Conservation (phyloP, 2,888 invertebrate genomes). For the Calliphora vomitoria region DNA sequence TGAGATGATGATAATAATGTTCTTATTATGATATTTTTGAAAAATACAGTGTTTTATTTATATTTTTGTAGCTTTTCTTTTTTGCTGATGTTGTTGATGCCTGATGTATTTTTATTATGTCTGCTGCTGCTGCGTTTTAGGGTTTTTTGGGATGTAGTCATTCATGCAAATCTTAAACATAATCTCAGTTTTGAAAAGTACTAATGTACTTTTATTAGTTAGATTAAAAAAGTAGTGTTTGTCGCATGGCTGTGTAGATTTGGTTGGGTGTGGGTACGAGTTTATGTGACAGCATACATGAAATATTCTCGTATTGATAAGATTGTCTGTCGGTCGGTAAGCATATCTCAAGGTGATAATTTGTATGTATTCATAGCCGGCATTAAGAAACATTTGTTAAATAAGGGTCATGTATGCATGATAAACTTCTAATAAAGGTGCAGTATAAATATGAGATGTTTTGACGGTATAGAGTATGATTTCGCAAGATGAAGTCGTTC, state of each 20-base stretch:
- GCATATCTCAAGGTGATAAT: slow-evolving; percentile 49
- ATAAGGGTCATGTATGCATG: slow-evolving; percentile 42
- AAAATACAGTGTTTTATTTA: background rate
- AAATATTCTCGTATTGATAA: slow-evolving; percentile 58
- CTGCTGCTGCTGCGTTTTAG: slow-evolving; percentile 4
- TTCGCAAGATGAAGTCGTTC: slow-evolving; percentile 82
- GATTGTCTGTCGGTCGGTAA: background rate
- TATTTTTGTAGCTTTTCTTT: background rate
- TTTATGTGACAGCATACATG: slow-evolving; percentile 25
- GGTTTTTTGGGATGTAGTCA: slow-evolving; percentile 34
- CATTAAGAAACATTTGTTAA: slow-evolving; percentile 17
- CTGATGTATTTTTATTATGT: slow-evolving; percentile 12
- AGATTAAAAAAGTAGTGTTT: background rate
- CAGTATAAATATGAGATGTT: slow-evolving; percentile 76
- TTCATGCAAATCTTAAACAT: slow-evolving; percentile 14
- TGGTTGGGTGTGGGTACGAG: background rate
- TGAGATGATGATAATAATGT: slow-evolving; percentile 6
- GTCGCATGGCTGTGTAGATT: background rate
- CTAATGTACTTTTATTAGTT: background rate
- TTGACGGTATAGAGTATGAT: slow-evolving; percentile 75
- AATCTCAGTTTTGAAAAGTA: slow-evolving; percentile 40
- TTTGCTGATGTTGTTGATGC: background rate
- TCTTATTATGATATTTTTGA: slow-evolving; percentile 46
- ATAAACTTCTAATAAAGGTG: slow-evolving; percentile 49
- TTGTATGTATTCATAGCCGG: slow-evolving; percentile 6